Percentiles rank a stretch among this genome's conserved stretches.
These are phyloP conservation scores for Symphodus melops DNA, from an alignment of 2,113 vertebrate species.

Conservation along the genomic window DNA sequence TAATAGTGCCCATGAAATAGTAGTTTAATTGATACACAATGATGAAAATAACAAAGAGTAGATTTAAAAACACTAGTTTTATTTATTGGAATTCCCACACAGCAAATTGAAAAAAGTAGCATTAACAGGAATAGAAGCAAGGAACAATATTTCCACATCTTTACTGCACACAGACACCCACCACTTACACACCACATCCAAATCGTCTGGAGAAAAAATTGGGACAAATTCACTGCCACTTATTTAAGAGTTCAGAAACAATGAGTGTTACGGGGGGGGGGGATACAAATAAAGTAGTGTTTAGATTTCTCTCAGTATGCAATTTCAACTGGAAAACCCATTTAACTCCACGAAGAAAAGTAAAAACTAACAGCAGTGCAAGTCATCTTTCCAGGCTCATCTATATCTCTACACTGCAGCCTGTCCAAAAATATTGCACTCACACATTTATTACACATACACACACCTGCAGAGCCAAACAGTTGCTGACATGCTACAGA, in stretches of 20 bases:
- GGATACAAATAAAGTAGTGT: slow-evolving; percentile 7
- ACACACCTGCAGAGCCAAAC: slow-evolving; percentile 75
- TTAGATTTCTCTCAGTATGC: slow-evolving; percentile 27
- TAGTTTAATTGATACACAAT: no score
- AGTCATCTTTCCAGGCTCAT: slow-evolving; percentile 35
- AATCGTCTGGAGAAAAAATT: slow-evolving; percentile 26
- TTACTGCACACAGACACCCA: slow-evolving; percentile 59
- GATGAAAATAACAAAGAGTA: not conserved
- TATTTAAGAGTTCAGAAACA: slow-evolving; percentile 19
- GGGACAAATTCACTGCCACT: slow-evolving; percentile 40
- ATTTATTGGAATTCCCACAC: slow-evolving; percentile 67
- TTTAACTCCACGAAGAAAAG: slow-evolving; percentile 47
- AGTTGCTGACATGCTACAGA: slow-evolving; percentile 72
- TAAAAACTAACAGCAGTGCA: slow-evolving; percentile 61
- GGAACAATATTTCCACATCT: slow-evolving; percentile 46
- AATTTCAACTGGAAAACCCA: slow-evolving; percentile 6
- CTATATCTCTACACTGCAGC: slow-evolving; percentile 32
- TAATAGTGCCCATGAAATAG: no score
- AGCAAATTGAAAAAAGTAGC: slow-evolving; percentile 58
- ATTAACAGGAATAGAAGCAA: slow-evolving; percentile 45
- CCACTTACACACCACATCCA: slow-evolving; percentile 51
- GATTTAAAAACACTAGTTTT: slow-evolving; percentile 69
- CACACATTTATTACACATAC: slow-evolving; percentile 55
- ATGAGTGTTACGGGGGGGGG: not conserved
- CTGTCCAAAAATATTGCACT: slow-evolving; percentile 84